Percentiles rank a stretch among this genome's conserved stretches.
phyloP scores from a whole-genome alignment of 2,888 invertebrate genomes.

The Theretra japonica region DNA sequence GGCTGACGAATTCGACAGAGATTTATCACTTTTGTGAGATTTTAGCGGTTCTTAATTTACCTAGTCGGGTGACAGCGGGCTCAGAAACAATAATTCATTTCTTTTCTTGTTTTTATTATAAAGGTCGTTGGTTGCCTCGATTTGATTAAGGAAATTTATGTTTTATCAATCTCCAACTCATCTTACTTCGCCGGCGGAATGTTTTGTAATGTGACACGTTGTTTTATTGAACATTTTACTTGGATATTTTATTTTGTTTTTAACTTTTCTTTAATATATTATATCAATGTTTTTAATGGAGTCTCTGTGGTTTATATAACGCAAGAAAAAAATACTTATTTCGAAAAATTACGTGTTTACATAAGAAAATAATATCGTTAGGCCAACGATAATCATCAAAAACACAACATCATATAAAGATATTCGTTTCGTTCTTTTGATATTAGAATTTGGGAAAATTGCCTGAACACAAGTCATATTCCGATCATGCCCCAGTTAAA shows the following conservation, averaged over 20 bases:
- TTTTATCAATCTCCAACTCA: slow-evolving; percentile 27
- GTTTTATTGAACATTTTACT: neutral
- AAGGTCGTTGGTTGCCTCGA: slow-evolving; percentile 20
- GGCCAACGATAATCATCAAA: neutral
- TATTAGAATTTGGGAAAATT: neutral
- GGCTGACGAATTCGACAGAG: slow-evolving; percentile 76
- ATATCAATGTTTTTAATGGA: no score
- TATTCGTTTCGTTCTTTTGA: neutral
- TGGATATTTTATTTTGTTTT: no score
- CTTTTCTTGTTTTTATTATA: slow-evolving; percentile 12
- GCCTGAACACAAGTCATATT: neutral
- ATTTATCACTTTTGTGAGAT: slow-evolving; percentile 70
- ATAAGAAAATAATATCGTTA: neutral
- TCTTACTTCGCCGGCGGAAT: neutral
- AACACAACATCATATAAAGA: neutral
- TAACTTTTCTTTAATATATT: neutral
- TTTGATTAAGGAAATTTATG: slow-evolving; percentile 26
- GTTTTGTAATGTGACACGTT: neutral
- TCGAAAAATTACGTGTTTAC: no score
- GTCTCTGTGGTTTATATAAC: neutral
- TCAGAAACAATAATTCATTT: slow-evolving; percentile 28
- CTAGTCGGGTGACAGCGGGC: slow-evolving; percentile 39
- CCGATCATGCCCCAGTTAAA: neutral
- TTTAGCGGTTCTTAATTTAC: slow-evolving; percentile 71
- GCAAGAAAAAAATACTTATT: neutral